Evolutionary conservation across 2,797 vertebrate species (phyloP), one percentile per base, ranked within the genome.

Genomic region (Clarias platycephalus): DNA sequence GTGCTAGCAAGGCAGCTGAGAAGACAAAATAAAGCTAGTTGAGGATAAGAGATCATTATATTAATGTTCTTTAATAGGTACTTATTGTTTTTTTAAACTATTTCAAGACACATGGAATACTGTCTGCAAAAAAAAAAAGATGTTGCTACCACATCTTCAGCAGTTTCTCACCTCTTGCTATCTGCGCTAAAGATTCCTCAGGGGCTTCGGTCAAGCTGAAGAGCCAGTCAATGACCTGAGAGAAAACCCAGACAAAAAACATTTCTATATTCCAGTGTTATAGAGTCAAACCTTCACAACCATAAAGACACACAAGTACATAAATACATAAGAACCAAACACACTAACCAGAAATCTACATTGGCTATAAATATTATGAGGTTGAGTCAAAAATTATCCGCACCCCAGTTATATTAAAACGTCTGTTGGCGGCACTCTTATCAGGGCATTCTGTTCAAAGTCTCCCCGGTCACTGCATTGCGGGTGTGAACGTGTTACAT

Each of bases 161-260:
- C 31, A 24, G 12, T 34, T 13, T 68, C 79, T 88, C 37, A 97
- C 95, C 96, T 95, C 93, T 95, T 79, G 96, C 91, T 81, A 90
- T 86, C 0, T 90, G 40, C 0, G 97, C 96, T 87, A 98, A 89
- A 68, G 81, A 91, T 87, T 93, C 91, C 7, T 93, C 91, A 53
- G 97, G 95, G 84, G 91, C 93, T 90, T 97, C 97, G 83, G 91
- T 89, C 81, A 99, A 94, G 92, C 75, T 95, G 87, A 97, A 94
- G 2, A 99, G 91, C 98, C 97, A 99, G 88, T 99, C 97, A 88
- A 98, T 95, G 91, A 98, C 97, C 98, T 99, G 89, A 78, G 4
- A 58, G 53, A 53, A 68, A 67, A 10, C 16, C 5, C 6, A 55
- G 3, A 55, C 20, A 44, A 44, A 10, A 55, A 31, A 40, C 4